Evolutionary conservation across 2,797 vertebrate species (phyloP).

Genomic region (Morelia viridis): DNA sequence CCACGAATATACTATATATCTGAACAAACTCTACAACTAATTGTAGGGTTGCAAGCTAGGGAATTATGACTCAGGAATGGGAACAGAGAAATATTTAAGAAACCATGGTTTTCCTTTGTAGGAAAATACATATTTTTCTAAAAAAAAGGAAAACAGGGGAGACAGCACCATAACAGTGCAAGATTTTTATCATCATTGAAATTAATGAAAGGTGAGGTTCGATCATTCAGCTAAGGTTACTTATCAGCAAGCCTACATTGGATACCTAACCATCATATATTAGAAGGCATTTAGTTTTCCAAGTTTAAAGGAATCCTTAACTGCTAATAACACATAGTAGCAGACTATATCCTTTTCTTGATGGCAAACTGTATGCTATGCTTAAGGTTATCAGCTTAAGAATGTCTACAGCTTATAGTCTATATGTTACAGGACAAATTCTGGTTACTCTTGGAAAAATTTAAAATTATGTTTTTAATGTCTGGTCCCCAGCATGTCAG

Average conservation of each 20-base stretch:
- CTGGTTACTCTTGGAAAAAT: not conserved
- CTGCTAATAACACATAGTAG: not conserved
- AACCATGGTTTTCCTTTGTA: not conserved
- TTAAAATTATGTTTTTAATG: not conserved
- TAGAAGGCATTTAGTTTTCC: not conserved
- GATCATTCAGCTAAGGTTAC: not conserved
- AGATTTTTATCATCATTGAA: not conserved
- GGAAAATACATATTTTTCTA: not conserved
- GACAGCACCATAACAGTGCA: not conserved
- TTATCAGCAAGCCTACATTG: not conserved
- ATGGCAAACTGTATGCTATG: not conserved
- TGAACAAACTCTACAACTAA: not conserved
- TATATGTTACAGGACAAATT: not conserved
- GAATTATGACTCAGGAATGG: not conserved
- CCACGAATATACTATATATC: not conserved
- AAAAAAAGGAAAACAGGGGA: not conserved
- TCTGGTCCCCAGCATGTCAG: not conserved
- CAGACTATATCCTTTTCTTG: not conserved
- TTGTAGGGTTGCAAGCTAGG: not conserved
- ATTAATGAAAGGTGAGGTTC: not conserved
- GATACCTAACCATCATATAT: not conserved
- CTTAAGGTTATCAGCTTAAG: not conserved
- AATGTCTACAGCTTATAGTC: not conserved
- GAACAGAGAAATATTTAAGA: not conserved
- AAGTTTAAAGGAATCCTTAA: not conserved